phyloP scores from a whole-genome alignment of 2,797 vertebrate species.

The Heliangelus exortis region DNA sequence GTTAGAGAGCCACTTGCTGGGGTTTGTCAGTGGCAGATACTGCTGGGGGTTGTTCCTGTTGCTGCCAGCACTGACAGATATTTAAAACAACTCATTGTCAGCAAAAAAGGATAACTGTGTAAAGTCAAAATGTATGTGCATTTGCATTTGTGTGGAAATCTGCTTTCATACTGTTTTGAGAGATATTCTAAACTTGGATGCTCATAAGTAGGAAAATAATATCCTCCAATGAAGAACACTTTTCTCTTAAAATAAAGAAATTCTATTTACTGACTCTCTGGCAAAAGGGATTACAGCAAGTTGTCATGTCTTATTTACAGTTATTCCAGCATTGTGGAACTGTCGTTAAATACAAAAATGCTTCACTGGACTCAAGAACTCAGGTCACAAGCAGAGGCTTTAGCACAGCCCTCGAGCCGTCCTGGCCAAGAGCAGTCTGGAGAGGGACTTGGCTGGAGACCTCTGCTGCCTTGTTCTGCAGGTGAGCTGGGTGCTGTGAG shows the following conservation, averaged over 20 bases:
- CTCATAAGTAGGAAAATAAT: background rate
- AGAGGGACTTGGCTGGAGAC: background rate
- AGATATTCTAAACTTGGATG: background rate
- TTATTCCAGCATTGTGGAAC: background rate
- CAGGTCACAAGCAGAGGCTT: background rate
- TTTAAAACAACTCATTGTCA: background rate
- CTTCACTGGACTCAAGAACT: background rate
- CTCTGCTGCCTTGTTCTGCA: background rate
- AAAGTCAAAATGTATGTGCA: background rate
- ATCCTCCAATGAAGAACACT: background rate
- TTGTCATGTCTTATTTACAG: background rate
- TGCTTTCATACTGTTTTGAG: accelerated
- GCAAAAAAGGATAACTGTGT: background rate
- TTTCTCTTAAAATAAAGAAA: background rate
- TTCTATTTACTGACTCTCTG: background rate
- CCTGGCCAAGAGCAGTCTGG: background rate
- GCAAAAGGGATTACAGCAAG: background rate
- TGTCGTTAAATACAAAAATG: background rate
- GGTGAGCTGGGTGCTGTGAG: background rate
- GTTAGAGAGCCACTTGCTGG: background rate
- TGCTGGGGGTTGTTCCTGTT: background rate
- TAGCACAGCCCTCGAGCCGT: background rate
- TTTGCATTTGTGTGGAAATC: background rate
- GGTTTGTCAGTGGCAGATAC: background rate
- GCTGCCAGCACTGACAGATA: background rate